A percentile compares a stretch with the other conserved stretches of the same genome.
Conservation (phyloP, 2,113 vertebrate species). For the Neogobius melanostomus region DNA sequence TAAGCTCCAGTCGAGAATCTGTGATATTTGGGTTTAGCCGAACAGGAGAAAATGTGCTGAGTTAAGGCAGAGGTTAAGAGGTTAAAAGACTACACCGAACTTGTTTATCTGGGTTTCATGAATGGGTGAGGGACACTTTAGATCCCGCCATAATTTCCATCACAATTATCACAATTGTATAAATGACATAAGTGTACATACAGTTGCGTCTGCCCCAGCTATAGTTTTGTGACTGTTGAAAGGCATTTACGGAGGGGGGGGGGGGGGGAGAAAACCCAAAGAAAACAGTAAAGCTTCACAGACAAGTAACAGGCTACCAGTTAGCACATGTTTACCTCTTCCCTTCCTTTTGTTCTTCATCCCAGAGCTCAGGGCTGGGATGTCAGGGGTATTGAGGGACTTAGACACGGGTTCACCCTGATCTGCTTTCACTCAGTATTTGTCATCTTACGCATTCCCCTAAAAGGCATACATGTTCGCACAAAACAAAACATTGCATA, state of each 20-base stretch:
- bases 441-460: conserved; percentile 65
- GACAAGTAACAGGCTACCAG: conserved; percentile 53
- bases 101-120: no score
- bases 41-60: no score
- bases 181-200: no score
- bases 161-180: no score
- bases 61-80: no score
- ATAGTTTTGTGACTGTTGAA: conserved; percentile 7
- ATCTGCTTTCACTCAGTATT: conserved; percentile 71
- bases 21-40: no score
- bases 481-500: conserved; percentile 43
- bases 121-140: no score
- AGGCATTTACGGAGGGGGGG: conserved; percentile 35
- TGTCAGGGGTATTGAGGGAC: conserved; percentile 64
- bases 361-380: conserved; percentile 54
- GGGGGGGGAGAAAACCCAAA: conserved; percentile 40
- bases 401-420: conserved; percentile 57
- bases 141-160: no score
- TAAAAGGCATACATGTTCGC: conserved; percentile 57
- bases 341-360: conserved; percentile 66
- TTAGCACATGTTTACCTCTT: conserved; percentile 69
- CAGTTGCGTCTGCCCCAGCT: conserved; percentile 12
- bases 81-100: no score
- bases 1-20: no score
- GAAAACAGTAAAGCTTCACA: conserved; percentile 21